These are phyloP conservation scores for Ichneumoninae sp. DNA, from an alignment of 2,888 invertebrate species.

Conservation along the genomic window DNA sequence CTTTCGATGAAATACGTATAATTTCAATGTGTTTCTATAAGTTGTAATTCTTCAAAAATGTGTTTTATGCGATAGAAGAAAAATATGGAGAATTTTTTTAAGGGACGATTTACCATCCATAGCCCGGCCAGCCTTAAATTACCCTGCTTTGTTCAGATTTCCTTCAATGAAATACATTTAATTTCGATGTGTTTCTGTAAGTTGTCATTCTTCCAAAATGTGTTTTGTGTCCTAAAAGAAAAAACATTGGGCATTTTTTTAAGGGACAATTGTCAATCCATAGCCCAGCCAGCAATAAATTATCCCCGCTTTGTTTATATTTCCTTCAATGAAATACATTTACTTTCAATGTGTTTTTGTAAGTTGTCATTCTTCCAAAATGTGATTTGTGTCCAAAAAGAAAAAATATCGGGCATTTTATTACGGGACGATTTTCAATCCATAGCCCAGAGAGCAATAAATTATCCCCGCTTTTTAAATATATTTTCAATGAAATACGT, in stretches of 20 bases:
- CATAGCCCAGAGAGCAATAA: neutral
- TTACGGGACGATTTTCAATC: neutral
- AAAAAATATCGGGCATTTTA: neutral
- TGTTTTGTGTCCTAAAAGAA: constrained; percentile 33
- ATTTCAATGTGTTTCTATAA: neutral
- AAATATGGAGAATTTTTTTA: neutral
- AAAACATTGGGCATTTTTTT: neutral
- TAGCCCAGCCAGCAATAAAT: neutral
- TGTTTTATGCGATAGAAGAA: constrained; percentile 10
- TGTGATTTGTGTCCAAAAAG: constrained; percentile 30
- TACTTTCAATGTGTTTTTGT: neutral
- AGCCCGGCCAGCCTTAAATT: neutral
- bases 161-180: constrained; percentile 10
- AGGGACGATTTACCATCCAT: too few species aligned
- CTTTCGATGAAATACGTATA: constrained; percentile 12
- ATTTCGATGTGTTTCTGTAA: neutral
- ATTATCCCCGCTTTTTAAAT: neutral
- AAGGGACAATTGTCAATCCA: too few species aligned
- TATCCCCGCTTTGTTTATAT: neutral
- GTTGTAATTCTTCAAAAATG: constrained; percentile 10
- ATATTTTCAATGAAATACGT: neutral
- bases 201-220: constrained; percentile 13
- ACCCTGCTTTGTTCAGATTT: neutral
- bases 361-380: constrained; percentile 16
- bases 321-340: constrained; percentile 16